Base-by-base conservation (phyloP, 2,797 vertebrate species). In the Gobionotothen gibberifrons region DNA sequence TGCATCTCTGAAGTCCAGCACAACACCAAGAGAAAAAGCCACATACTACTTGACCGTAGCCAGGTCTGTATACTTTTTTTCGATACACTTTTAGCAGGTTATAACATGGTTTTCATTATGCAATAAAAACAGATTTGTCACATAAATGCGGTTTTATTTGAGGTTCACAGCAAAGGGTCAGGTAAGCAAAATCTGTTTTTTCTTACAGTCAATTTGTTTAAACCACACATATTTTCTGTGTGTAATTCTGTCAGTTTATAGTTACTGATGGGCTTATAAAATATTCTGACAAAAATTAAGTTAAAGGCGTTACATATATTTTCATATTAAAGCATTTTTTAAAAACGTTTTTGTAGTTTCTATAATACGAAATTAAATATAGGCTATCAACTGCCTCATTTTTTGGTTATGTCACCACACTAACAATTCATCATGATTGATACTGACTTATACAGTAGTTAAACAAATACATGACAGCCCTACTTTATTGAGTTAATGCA, bases 11-110 rank as follows among this genome's bases (percentile, higher is more conserved):
- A 57, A 78, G 2, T 81, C 89, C 11, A 89, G 87, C 19, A 87
- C 36, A 76, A 94, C 91, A 29, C 79, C 80, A 9, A 91, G 94
- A 71, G 86, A 94, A 80, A 95, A 94, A 1, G 94, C 94, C 14
- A 69, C 92, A 69, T 80, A 93, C 86, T 95, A 84, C 79, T 80
- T 94, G 72, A 91, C 88, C 7, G 67, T 93, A 47, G 93, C 94
- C 58, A 95, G 95, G 95, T 95, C 21, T 68, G 9, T 68, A 9
- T 54, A 12, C 11, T 72, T 68, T 51, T 9, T 12, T 17, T 6
- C 6, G 1, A 32, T 32, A 0, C 59, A 54, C 46, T 3, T 11
- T 3, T 10, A 54, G 32, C 32, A 36, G 32, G 32, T 9, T 36
- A 36, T 36, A 36, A 39, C 21, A 68, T 36, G 1, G 26, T 26